phyloP scores from a whole-genome alignment of 2,113 vertebrate genomes.

The Phasianus colchicus region DNA sequence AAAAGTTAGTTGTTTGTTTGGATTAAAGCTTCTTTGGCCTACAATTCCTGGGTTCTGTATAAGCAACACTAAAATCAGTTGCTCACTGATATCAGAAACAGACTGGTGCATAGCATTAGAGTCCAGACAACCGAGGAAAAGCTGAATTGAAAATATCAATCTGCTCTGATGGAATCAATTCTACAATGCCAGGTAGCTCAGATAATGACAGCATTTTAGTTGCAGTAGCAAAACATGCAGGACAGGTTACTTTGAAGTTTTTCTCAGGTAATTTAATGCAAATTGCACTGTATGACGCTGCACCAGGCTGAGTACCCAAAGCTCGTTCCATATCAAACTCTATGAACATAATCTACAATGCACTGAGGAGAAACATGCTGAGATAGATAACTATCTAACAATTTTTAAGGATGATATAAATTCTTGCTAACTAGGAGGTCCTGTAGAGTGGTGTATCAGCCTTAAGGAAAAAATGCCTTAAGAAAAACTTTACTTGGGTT shows the following conservation, averaged over 20 bases:
- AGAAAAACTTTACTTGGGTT: not conserved
- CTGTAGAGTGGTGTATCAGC: not conserved
- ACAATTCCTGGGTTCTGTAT: not conserved
- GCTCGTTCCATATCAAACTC: not conserved
- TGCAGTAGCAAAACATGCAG: not conserved
- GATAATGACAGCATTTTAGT: not conserved
- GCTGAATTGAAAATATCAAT: not conserved
- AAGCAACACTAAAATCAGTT: not conserved
- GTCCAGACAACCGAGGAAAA: not conserved
- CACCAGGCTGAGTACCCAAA: not conserved
- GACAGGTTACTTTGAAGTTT: not conserved
- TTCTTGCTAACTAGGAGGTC: not conserved
- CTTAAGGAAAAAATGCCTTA: not conserved
- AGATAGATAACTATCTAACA: not conserved
- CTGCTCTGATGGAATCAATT: not conserved
- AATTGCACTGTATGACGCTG: not conserved
- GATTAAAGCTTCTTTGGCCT: not conserved
- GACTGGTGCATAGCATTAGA: not conserved
- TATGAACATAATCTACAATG: not conserved
- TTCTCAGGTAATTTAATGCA: not conserved
- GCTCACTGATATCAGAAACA: not conserved
- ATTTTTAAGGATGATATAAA: not conserved
- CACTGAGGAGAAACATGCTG: accelerated
- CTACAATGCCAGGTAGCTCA: not conserved
- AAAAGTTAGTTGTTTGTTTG: not conserved